Percentiles rank a stretch among this genome's conserved stretches.
These are phyloP conservation scores for Macroglossus sobrinus DNA, from an alignment of 2,113 vertebrate genomes.

Conservation along the genomic window DNA sequence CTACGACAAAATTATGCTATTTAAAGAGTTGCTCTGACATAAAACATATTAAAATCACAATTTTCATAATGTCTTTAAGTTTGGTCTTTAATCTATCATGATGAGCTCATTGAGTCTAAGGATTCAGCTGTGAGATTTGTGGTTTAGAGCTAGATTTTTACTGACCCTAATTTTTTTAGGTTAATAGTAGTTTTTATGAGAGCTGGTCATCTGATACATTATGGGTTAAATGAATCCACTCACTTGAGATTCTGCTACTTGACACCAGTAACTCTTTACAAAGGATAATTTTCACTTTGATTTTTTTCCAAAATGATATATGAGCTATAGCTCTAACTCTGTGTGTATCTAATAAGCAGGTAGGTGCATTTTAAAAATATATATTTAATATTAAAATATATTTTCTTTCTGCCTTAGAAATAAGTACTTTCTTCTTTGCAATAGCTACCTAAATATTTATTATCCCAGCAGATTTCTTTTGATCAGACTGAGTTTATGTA, in stretches of 20 bases:
- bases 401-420: slow-evolving; percentile 22
- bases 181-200: slow-evolving; percentile 34
- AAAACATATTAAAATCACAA: slow-evolving; percentile 48
- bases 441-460: slow-evolving; percentile 1
- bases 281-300: not conserved
- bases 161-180: not conserved
- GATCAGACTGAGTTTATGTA: not conserved
- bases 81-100: slow-evolving; percentile 48
- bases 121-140: slow-evolving; percentile 19
- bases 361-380: not conserved
- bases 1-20: slow-evolving; percentile 34
- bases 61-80: not conserved
- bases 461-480: not conserved
- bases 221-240: not conserved
- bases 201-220: not conserved
- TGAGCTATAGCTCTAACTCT: not conserved
- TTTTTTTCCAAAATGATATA: not conserved
- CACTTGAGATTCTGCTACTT: not conserved
- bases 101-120: not conserved
- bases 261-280: not conserved
- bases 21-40: slow-evolving; percentile 41
- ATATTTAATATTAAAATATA: not conserved
- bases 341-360: not conserved
- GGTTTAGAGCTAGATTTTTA: slow-evolving; percentile 1
- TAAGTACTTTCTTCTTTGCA: not conserved